Percentiles rank a stretch among this genome's conserved stretches.
These are phyloP conservation scores for Dendroctonus ponderosae DNA, from an alignment of 1,140 invertebrate genomes.

Conservation along the genomic window DNA sequence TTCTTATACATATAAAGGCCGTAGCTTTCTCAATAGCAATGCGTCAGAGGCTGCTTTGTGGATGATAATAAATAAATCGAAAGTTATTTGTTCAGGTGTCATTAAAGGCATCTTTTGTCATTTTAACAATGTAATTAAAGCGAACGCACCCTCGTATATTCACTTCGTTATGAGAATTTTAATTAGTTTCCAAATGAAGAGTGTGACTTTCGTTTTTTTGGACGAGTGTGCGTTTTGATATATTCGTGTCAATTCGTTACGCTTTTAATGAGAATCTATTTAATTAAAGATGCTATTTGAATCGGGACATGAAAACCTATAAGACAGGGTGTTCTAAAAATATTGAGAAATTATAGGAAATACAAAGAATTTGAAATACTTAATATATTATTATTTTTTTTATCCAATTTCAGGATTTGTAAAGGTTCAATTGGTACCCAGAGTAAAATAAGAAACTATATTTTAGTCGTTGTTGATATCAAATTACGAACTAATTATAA, in stretches of 20 bases:
- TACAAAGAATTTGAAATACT: too few species aligned
- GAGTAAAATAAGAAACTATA: too few species aligned
- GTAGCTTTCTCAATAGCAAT: slow-evolving; percentile 13
- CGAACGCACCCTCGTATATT: slow-evolving; percentile 30
- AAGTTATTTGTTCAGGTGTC: slow-evolving; percentile 38
- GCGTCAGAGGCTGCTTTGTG: slow-evolving; percentile 28
- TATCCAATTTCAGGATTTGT: too few species aligned
- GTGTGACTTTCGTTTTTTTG: slow-evolving; percentile 31
- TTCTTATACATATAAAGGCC: slow-evolving; percentile 5
- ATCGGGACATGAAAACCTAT: too few species aligned
- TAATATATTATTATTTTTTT: too few species aligned
- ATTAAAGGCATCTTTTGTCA: slow-evolving; percentile 35
- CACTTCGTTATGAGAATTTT: slow-evolving; percentile 31
- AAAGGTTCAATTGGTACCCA: too few species aligned
- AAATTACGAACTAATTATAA: too few species aligned
- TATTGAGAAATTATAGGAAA: too few species aligned
- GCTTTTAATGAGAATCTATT: slow-evolving; percentile 17
- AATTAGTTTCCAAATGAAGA: slow-evolving; percentile 33
- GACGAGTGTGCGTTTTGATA: slow-evolving; percentile 12
- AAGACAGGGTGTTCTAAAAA: too few species aligned
- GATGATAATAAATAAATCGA: slow-evolving; percentile 36
- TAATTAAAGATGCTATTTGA: background rate
- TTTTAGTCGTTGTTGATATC: too few species aligned
- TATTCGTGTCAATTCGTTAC: slow-evolving; percentile 21
- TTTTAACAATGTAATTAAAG: slow-evolving; percentile 37